Evolutionary conservation across 1,140 invertebrate species (phyloP).

Genomic region (Tetragnatha versicolor): DNA sequence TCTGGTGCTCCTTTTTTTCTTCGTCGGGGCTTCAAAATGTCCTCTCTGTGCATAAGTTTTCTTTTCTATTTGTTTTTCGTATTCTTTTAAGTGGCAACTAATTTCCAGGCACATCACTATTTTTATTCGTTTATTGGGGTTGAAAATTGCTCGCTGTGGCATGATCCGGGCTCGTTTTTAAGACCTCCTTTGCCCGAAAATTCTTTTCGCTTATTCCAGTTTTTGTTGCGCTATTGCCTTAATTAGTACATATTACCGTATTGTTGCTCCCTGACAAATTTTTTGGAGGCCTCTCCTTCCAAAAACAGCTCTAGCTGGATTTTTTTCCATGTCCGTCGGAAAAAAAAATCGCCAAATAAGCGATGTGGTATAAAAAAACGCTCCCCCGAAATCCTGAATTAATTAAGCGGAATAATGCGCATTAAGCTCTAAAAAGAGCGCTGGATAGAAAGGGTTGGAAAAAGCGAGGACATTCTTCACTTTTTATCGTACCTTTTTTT

Average conservation of each 20-base stretch:
- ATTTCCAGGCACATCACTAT: slow-evolving; percentile 48
- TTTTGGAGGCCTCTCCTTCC: slow-evolving; percentile 6
- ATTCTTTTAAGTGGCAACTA: slow-evolving; percentile 46
- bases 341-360: slow-evolving; percentile 53
- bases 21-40: slow-evolving; percentile 26
- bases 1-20: no score
- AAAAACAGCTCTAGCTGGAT: not conserved
- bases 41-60: slow-evolving; percentile 3
- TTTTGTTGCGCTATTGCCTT: slow-evolving; percentile 31
- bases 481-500: not conserved
- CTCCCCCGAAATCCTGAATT: slow-evolving; percentile 50
- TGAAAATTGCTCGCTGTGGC: slow-evolving; percentile 47
- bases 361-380: slow-evolving; percentile 28
- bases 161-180: slow-evolving; percentile 4
- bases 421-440: slow-evolving; percentile 54
- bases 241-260: slow-evolving; percentile 54
- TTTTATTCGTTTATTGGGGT: slow-evolving; percentile 49
- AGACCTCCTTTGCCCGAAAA: not conserved
- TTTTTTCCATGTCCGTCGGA: slow-evolving; percentile 26
- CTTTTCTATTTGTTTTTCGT: slow-evolving; percentile 44
- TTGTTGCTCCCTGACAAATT: slow-evolving; percentile 34
- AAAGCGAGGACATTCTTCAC: slow-evolving; percentile 28
- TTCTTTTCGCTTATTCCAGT: not conserved
- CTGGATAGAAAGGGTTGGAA: not conserved
- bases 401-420: slow-evolving; percentile 55